Evolutionary conservation across 2,113 vertebrate genomes (phyloP).

Genomic region (Eclectus roratus): DNA sequence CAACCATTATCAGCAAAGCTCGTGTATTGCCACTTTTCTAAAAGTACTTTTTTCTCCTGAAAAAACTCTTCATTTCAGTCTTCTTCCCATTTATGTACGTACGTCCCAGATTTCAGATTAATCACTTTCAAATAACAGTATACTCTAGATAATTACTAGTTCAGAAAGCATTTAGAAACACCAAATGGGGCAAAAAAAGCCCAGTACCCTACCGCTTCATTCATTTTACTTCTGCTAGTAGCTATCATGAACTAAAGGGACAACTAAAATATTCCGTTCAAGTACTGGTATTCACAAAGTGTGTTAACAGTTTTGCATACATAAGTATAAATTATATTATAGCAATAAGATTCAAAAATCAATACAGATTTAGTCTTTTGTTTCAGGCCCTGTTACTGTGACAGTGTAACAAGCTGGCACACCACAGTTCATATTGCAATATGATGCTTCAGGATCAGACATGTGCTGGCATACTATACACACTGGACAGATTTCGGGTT

Average conservation of each 20-base stretch:
- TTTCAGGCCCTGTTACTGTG: background rate
- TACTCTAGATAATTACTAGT: background rate
- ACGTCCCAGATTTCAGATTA: background rate
- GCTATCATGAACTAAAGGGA: background rate
- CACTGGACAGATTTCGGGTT: background rate
- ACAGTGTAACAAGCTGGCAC: background rate
- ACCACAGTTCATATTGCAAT: background rate
- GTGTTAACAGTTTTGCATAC: background rate
- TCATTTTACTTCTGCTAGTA: fast-evolving
- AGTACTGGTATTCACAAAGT: background rate
- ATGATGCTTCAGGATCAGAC: background rate
- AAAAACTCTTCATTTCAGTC: background rate
- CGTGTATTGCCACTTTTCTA: slow-evolving; percentile 3
- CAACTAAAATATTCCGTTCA: background rate
- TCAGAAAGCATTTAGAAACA: background rate
- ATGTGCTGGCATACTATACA: background rate
- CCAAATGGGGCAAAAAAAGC: fast-evolving
- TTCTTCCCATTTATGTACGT: background rate
- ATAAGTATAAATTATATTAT: background rate
- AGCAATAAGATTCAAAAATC: background rate
- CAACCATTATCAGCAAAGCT: background rate
- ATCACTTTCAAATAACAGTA: background rate
- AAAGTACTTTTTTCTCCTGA: slow-evolving; percentile 10
- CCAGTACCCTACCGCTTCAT: background rate
- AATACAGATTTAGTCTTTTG: background rate